Evolutionary conservation across 2,888 invertebrate species (phyloP), one percentile per base, ranked within the genome.

Genomic region (Conchocele bisecta): DNA sequence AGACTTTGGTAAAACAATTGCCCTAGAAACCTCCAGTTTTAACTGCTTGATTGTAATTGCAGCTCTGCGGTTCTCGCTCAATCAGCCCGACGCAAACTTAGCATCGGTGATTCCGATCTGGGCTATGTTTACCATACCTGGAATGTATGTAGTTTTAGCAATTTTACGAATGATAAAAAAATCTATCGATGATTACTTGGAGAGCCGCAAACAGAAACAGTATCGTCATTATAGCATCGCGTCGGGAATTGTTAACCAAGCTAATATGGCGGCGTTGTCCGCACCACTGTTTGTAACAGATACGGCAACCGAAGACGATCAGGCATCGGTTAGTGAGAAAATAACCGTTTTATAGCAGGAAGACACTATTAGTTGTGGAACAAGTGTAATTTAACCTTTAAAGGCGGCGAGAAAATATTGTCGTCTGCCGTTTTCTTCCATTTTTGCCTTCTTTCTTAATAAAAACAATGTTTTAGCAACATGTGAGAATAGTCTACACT

Each of bases 91-190:
- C 59, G 86, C 87, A 2, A 89, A 89, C 61, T 65, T 87, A 60
- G 89, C 88, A 3, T 87, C 90, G 11, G 81, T 80, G 37, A 83
- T 89, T 70, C 88, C 90, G n/a, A 86, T 90, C 41, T 89, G 88
- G 88, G 86, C 88, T 28, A 83, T 89, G 80, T 87, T 90, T 71
- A 86, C 88, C 33, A 87, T 87, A 63, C 89, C 89, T 28, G 87
- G 85, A 46, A 68, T 89, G 26, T 88, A 86, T 75, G 82, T 88
- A 60, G 67, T 82, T 41, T 68, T 87, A 69, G 82, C 86, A 24
- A 73, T 88, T 58, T 46, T 86, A 51, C 76, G 80, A 51, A 69
- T 77, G 39, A 59, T 84, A 53, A 82, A 82, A 56, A 68, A 64
- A 48, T 78, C 76, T 63, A 67, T 86, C 26, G 75, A 76, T 37